Base-by-base conservation (phyloP, 2,113 vertebrate genomes). In the Polypterus senegalus region DNA sequence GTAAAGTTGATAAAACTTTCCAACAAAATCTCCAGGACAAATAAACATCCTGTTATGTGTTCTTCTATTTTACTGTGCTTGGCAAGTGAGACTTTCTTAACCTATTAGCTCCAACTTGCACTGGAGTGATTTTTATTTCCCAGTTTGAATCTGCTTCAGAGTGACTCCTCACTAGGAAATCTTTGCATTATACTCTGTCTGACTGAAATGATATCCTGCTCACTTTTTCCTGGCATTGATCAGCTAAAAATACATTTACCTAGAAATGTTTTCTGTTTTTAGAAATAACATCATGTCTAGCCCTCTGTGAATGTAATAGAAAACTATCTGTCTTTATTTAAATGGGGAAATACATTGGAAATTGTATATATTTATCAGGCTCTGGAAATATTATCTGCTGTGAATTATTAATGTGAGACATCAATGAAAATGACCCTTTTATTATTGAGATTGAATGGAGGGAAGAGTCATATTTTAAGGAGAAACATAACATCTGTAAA, bases 201-300 rank as follows among this genome's bases (percentile, higher is more conserved):
- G 27, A 27, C 27, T 27, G 27, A 27, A 27, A 27, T 27, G 27
- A 27, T 27, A 27, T 27, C 27, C 27, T 27, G 27, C 27, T 27
- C 27, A 27, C 27, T 46, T 54, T 61, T 53, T 9, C 53, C 54
- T 54, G 49, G 54, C 11, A 49, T 11, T 9, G 5, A 44, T 61
- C 45, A 51, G 61, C 27, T 61, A 43, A 27, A 49, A 65, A 65
- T 54, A 59, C 45, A 44, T 59, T 55, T 9, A 47, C 11, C 7
- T 27, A 48, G 8, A 65, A 65, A 60, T 60, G 45, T 47, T 60
- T 59, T 65, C 46, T 65, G 45, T 65, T 65, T 60, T 55, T 10
- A 46, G 27, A 51, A 60, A 48, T 9, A 43, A 9, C 5, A 59
- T 46, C 47, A 6, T 49, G 52, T 27, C 9, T 48, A 27, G 52